phyloP scores from a whole-genome alignment of 1,140 invertebrate genomes.

The Nephotettix cincticeps region DNA sequence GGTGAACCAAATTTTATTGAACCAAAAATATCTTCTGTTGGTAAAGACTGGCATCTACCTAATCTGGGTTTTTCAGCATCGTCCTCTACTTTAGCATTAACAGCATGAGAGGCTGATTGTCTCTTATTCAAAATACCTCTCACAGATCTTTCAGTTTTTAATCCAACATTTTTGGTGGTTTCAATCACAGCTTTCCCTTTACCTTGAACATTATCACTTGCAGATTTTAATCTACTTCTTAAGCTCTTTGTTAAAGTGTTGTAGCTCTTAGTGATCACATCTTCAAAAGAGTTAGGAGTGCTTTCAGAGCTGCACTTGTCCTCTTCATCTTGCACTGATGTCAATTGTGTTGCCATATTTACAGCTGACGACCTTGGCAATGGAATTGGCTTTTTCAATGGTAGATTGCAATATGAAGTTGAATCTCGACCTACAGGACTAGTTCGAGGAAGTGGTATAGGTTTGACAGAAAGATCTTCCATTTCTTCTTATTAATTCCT shows the following conservation, averaged over 20 bases:
- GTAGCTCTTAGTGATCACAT: slow-evolving; percentile 22
- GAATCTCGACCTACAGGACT: background rate
- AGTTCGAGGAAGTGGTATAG: background rate
- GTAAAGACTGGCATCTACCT: slow-evolving; percentile 48
- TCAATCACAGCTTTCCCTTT: slow-evolving; percentile 38
- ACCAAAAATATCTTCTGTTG: slow-evolving; percentile 49
- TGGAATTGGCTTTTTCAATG: slow-evolving; percentile 32
- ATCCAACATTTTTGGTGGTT: slow-evolving; percentile 40
- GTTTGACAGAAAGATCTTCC: background rate
- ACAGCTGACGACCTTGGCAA: slow-evolving; percentile 26
- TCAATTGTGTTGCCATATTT: background rate
- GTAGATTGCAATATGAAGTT: background rate
- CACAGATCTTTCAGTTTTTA: slow-evolving; percentile 38
- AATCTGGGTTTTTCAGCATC: slow-evolving; percentile 33
- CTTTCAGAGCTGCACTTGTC: background rate
- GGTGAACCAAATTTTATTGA: slow-evolving; percentile 52
- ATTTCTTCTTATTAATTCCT: too few species aligned
- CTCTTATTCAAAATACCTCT: slow-evolving; percentile 37
- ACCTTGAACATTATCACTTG: slow-evolving; percentile 37
- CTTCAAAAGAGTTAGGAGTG: slow-evolving; percentile 8
- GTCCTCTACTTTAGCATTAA: slow-evolving; percentile 6
- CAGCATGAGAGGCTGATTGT: slow-evolving; percentile 19
- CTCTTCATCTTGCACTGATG: background rate
- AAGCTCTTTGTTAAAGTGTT: slow-evolving; percentile 30
- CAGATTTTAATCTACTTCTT: slow-evolving; percentile 32